A percentile compares a stretch with the other conserved stretches of the same genome.
These are phyloP conservation scores for Agrilus biguttatus DNA, from an alignment of 2,888 invertebrate genomes.

Conservation along the genomic window DNA sequence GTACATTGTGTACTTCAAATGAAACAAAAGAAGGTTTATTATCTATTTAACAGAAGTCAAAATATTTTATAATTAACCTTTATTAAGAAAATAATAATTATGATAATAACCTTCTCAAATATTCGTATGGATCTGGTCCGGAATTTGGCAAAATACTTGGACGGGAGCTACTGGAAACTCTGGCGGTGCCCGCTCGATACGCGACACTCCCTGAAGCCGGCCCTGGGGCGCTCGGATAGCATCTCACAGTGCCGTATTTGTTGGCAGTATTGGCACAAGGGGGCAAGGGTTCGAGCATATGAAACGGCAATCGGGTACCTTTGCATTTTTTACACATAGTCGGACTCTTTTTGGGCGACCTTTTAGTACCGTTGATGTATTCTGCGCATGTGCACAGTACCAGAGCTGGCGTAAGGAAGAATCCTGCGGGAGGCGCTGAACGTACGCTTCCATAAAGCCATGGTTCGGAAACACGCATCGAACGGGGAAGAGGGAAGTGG, in stretches of 20 bases:
- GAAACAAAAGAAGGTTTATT: too few species aligned
- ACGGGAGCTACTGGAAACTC: slow-evolving; percentile 43
- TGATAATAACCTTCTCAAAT: slow-evolving; percentile 47
- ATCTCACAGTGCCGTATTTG: slow-evolving; percentile 51
- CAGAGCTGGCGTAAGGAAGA: slow-evolving; percentile 42
- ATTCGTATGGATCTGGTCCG: slow-evolving; percentile 64
- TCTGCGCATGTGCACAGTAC: slow-evolving; percentile 71
- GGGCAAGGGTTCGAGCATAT: slow-evolving; percentile 27
- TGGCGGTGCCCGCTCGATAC: slow-evolving; percentile 46
- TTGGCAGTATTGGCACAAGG: slow-evolving; percentile 2
- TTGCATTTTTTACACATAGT: slow-evolving; percentile 73
- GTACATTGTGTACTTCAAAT: too few species aligned
- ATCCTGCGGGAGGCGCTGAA: slow-evolving; percentile 21
- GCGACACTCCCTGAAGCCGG: slow-evolving; percentile 16
- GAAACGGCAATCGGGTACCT: slow-evolving; percentile 60
- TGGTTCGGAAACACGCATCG: slow-evolving; percentile 74
- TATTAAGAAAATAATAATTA: too few species aligned
- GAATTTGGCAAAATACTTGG: slow-evolving; percentile 48
- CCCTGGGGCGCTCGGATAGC: slow-evolving; percentile 22
- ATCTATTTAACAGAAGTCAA: too few species aligned
- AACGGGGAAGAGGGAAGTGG: slow-evolving; percentile 43
- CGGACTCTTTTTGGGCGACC: slow-evolving; percentile 57
- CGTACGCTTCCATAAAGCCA: slow-evolving; percentile 74
- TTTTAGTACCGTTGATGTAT: slow-evolving; percentile 63
- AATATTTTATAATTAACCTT: too few species aligned